phyloP scores from a whole-genome alignment of 1,140 invertebrate genomes.

The Andrena cerasifolii region DNA sequence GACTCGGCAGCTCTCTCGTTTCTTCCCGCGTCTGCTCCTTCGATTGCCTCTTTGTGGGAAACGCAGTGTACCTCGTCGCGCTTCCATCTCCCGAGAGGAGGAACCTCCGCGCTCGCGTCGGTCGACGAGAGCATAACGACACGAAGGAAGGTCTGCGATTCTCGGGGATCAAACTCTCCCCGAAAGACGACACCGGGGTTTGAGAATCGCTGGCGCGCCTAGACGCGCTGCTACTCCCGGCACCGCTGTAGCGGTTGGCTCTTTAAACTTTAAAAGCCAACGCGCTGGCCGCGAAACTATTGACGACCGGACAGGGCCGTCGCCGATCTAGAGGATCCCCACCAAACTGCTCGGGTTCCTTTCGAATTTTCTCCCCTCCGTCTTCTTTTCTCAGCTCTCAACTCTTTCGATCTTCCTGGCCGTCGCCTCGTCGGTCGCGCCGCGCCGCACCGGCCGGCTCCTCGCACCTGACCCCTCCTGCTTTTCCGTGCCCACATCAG shows the following conservation, averaged over 20 bases:
- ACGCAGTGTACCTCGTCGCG: no score
- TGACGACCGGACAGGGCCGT: conserved; percentile 63
- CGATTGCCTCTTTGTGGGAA: conserved; percentile 6
- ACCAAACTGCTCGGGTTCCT: conserved; percentile 31
- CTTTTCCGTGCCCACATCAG: conserved; percentile 47
- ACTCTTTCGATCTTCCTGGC: conserved; percentile 24
- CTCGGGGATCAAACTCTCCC: neutral
- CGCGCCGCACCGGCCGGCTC: no score
- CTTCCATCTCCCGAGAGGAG: no score
- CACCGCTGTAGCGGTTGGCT: conserved; percentile 67
- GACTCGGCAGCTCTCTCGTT: conserved; percentile 26
- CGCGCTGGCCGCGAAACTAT: conserved; percentile 70
- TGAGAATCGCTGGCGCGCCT: conserved; percentile 74
- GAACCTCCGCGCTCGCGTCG: no score
- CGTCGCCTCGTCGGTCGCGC: no score
- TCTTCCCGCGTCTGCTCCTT: conserved; percentile 1
- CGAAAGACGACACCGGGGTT: conserved; percentile 6
- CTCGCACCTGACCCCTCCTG: neutral
- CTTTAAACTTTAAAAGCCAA: conserved; percentile 82
- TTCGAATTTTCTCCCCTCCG: conserved; percentile 60
- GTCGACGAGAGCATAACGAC: no score
- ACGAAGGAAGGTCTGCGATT: no score
- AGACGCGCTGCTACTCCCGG: conserved; percentile 55
- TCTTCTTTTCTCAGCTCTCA: conserved; percentile 5
- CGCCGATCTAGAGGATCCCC: conserved; percentile 23